phyloP scores from a whole-genome alignment of 2,888 invertebrate species.

The Ennomos fuscantarius region DNA sequence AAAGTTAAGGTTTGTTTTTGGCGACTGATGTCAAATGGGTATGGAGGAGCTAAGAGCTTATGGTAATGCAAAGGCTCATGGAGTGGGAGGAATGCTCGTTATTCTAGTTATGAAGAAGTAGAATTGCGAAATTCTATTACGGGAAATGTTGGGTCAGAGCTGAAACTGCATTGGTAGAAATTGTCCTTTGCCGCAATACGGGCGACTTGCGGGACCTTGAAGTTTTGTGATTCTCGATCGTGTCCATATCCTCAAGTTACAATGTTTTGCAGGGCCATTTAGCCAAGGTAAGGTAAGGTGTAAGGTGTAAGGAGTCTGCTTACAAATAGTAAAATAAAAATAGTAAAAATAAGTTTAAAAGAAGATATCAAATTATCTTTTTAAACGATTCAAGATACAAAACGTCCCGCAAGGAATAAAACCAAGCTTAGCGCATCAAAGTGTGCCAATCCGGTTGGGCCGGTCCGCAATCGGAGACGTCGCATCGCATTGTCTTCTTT shows the following conservation, averaged over 20 bases:
- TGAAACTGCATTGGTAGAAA: background rate
- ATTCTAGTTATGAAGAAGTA: constrained; percentile 20
- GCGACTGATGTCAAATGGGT: constrained; percentile 11
- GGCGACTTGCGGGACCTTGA: no score
- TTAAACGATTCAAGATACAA: background rate
- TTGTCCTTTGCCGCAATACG: constrained; percentile 13
- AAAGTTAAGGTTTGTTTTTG: constrained; percentile 11
- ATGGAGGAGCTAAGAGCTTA: constrained; percentile 27
- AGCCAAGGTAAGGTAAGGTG: no score
- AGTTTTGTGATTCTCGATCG: no score
- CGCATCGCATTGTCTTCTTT: constrained; percentile 46
- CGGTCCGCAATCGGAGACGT: constrained; percentile 44
- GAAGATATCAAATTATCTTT: no score
- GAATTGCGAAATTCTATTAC: constrained; percentile 19
- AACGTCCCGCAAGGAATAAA: constrained; percentile 7
- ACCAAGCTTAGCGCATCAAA: constrained; percentile 8
- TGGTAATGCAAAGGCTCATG: constrained; percentile 32
- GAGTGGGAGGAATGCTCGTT: constrained; percentile 28
- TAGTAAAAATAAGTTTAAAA: no score
- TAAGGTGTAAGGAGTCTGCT: no score
- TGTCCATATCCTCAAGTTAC: no score
- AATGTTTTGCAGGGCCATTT: no score
- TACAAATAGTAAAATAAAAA: no score
- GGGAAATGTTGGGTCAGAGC: background rate
- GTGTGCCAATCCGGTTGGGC: constrained; percentile 46